Conservation (phyloP, 1,140 invertebrate genomes). For the Drosophila mojavensis region DNA sequence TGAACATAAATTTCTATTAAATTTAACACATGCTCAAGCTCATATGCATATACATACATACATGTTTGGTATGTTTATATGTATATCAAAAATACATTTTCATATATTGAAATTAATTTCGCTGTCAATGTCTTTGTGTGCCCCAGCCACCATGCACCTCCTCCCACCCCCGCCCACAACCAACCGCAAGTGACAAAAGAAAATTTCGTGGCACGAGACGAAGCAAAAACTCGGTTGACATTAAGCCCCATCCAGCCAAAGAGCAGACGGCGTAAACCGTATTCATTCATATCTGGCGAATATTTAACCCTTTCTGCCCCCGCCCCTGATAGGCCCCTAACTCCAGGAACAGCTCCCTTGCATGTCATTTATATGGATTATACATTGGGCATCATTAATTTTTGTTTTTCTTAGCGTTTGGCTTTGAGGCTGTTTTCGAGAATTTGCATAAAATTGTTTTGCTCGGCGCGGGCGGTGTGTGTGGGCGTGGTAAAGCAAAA, state of each 20-base stretch:
- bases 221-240: slow-evolving; percentile 52
- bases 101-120: slow-evolving; percentile 71
- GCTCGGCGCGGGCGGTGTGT: slow-evolving; percentile 34
- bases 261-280: slow-evolving; percentile 18
- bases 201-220: slow-evolving; percentile 37
- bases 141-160: not conserved
- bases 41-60: slow-evolving; percentile 11
- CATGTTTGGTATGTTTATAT: not conserved
- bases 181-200: slow-evolving; percentile 45
- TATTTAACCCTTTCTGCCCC: slow-evolving; percentile 13
- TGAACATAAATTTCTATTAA: slow-evolving; percentile 58
- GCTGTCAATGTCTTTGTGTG: slow-evolving; percentile 29
- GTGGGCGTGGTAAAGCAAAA: slow-evolving; percentile 42
- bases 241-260: slow-evolving; percentile 32
- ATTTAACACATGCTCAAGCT: slow-evolving; percentile 18
- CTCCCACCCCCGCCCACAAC: not conserved
- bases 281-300: slow-evolving; percentile 17
- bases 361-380: slow-evolving; percentile 77
- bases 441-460: slow-evolving; percentile 75
- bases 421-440: slow-evolving; percentile 50
- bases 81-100: slow-evolving; percentile 9
- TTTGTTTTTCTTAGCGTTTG: slow-evolving; percentile 73
- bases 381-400: slow-evolving; percentile 76
- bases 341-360: not conserved
- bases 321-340: not conserved